Evolutionary conservation across 2,113 vertebrate genomes (phyloP), one percentile per base, ranked within the genome.

Genomic region (Casuarius casuarius): DNA sequence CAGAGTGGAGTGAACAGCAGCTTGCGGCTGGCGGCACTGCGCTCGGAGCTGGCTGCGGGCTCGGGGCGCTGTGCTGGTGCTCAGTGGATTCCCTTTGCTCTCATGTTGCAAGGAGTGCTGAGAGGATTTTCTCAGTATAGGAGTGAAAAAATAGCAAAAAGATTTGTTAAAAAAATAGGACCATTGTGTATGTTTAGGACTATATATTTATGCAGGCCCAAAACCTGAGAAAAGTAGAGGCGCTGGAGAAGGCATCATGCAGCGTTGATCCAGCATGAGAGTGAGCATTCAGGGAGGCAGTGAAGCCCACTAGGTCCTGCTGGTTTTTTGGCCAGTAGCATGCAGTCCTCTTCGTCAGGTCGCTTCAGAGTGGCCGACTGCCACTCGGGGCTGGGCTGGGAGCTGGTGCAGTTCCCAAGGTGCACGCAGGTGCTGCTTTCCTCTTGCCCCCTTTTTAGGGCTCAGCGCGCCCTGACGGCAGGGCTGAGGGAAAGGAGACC

Each of bases 181-280:
- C 8, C 59, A 33, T 81, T 48, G 14, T 8, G 6, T 21, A 2
- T 88, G 33, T 35, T 51, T 70, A 19, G 79, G 79, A 19, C 48
- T 74, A 12, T 61, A 10, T 59, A n/a, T 65, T 65, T 35, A 28
- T 21, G 10, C 35, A 63, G 52, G 35, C 14, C 44, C 75, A 59
- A 76, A 54, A 17, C 42, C 51, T 0, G 0, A 0, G 2, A 66
- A 75, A 72, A 44, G 38, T 73, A 70, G 51, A 49, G 66, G 51
- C 38, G 4, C 13, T 13, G 73, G 38, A 77, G 75, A 25, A 48
- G 56, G 51, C 44, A 21, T 17, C 4, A 2, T n/a, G 40, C 40
- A 40, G 65, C 12, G 16, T 65, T 35, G 16, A 28, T 46, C 35
- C 10, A n/a, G 26, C 1, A 1, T 25, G 48, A 26, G 16, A 23